These are phyloP conservation scores for Melinopterus prodromus DNA, from an alignment of 2,888 invertebrate genomes.

Conservation along the genomic window DNA sequence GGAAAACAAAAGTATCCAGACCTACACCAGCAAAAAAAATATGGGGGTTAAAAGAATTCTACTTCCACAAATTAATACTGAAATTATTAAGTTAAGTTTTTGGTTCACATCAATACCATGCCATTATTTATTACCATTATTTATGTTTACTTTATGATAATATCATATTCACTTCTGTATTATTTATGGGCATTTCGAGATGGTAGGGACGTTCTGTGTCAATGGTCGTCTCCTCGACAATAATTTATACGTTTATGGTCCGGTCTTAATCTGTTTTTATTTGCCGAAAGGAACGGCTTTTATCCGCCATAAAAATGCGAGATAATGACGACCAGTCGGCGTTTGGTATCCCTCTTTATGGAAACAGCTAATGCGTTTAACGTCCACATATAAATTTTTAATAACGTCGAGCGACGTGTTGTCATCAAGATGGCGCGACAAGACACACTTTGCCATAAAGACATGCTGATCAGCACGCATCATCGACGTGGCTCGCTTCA, in stretches of 20 bases:
- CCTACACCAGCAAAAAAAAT: too few relatives aligned
- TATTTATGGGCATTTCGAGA: neutral
- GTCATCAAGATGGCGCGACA: conserved; percentile 7
- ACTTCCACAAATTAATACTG: too few relatives aligned
- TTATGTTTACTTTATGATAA: neutral
- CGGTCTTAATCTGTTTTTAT: conserved; percentile 19
- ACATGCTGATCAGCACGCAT: neutral
- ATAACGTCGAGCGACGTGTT: neutral
- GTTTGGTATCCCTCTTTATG: conserved; percentile 23
- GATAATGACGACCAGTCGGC: conserved; percentile 20
- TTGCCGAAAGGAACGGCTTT: conserved; percentile 10
- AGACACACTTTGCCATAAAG: neutral
- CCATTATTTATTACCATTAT: too few relatives aligned
- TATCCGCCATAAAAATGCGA: conserved; percentile 14
- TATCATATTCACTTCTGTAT: neutral
- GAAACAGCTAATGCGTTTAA: conserved; percentile 21
- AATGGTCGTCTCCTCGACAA: conserved; percentile 15
- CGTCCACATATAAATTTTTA: conserved; percentile 23
- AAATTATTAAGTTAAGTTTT: too few relatives aligned
- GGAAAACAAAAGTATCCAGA: too few relatives aligned
- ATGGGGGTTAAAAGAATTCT: too few relatives aligned
- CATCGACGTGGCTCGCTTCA: neutral
- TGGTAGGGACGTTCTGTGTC: neutral
- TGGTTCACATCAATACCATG: too few relatives aligned
- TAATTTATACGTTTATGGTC: conserved; percentile 23